Evolutionary conservation across 1,140 invertebrate genomes (phyloP).

Genomic region (Trichonephila clavipes): DNA sequence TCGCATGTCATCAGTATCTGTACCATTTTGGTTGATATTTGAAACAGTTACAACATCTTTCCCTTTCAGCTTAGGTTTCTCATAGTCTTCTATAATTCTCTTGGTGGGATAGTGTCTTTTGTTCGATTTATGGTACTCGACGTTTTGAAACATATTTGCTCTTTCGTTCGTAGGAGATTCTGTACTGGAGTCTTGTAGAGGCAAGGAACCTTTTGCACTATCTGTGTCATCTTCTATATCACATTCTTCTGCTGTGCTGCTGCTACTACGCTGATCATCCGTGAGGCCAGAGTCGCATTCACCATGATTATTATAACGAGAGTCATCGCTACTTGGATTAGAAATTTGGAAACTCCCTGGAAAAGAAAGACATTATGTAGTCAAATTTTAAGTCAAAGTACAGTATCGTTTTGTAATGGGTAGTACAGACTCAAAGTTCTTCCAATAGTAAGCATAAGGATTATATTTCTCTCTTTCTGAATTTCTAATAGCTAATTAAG

Average conservation of each 20-base stretch:
- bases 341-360: constrained; percentile 2
- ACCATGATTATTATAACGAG: constrained; percentile 48
- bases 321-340: constrained; percentile 53
- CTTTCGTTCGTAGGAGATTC: constrained; percentile 63
- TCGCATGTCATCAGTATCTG: constrained; percentile 75
- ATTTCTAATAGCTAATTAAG: no score
- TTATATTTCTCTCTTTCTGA: no score
- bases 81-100: constrained; percentile 54
- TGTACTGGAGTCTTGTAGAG: constrained; percentile 61
- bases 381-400: no score
- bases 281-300: constrained; percentile 72
- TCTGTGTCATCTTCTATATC: constrained; percentile 75
- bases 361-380: background rate
- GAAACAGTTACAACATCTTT: constrained; percentile 64
- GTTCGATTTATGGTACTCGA: constrained; percentile 43
- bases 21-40: constrained; percentile 77
- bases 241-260: constrained; percentile 68
- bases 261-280: constrained; percentile 68
- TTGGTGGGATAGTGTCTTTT: background rate
- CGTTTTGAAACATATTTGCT: constrained; percentile 55
- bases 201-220: constrained; percentile 73
- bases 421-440: no score
- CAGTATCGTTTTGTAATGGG: no score
- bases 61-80: constrained; percentile 36
- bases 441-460: no score